phyloP scores from a whole-genome alignment of 2,797 vertebrate species.

The Siniperca undulata region DNA sequence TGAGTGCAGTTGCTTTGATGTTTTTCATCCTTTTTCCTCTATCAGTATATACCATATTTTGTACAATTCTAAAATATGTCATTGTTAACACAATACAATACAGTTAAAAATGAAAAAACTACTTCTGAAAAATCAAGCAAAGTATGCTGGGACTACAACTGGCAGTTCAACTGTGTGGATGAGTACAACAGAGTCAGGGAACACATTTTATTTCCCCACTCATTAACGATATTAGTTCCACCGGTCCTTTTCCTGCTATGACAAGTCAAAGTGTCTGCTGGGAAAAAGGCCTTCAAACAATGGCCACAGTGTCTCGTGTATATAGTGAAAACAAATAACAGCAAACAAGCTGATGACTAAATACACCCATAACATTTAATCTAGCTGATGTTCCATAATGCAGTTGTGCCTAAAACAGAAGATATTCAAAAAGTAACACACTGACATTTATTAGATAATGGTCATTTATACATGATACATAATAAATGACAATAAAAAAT shows the following conservation, averaged over 20 bases:
- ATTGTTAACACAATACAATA: not conserved
- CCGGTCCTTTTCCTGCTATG: too few species aligned
- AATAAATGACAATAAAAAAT: slow-evolving; percentile 30
- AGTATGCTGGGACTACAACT: too few species aligned
- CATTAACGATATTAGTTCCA: too few species aligned
- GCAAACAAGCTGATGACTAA: not conserved
- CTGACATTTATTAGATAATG: slow-evolving; percentile 48
- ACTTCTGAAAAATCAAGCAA: not conserved
- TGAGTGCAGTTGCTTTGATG: not conserved
- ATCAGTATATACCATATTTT: not conserved
- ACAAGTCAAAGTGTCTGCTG: too few species aligned
- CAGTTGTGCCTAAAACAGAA: not conserved
- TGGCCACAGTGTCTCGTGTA: too few species aligned
- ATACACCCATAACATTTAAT: not conserved
- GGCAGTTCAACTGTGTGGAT: not conserved
- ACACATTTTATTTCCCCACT: too few species aligned
- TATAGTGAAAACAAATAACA: too few species aligned
- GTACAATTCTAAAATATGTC: not conserved
- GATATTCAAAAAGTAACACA: slow-evolving; percentile 15
- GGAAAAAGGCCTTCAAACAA: too few species aligned
- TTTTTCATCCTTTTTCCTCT: not conserved
- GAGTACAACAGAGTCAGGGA: not conserved
- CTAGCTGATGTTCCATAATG: not conserved
- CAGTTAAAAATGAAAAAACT: not conserved
- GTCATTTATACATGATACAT: slow-evolving; percentile 40